Evolutionary conservation across 35 echinoderm and acorn worm genomes (phyloP), one percentile per base, ranked within the genome.

Genomic region (Lytechinus pictus): DNA sequence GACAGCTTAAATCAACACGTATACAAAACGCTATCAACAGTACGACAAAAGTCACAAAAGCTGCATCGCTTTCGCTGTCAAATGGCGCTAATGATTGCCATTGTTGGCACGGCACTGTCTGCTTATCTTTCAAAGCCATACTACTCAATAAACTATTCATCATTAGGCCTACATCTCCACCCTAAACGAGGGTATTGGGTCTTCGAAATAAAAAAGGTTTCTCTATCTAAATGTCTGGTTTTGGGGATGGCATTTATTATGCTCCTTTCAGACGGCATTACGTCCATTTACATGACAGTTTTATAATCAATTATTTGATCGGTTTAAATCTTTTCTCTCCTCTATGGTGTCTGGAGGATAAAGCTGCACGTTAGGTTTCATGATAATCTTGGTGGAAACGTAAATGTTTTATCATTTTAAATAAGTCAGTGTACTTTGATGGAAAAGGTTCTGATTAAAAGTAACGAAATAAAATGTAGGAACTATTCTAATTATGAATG

Each of bases 1-100:
- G 66, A 79, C 66, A 79, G 66, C 16, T 24, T 79, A 79, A 79
- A 79, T 24, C 66, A 79, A 79, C 66, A 79, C 19, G 12, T 79
- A 79, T 79, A 79, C 66, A 79, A 79, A 79, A 79, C 66, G 66
- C 66, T 79, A 79, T 79, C 66, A n/a, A 79, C 66, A 79, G 19
- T 79, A n/a, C 66, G 16, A 79, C 19, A 79, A 4, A 79, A 79
- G 66, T 79, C 66, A 79, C 66, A 79, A 79, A 79, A 79, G 66
- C 16, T 24, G 66, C 66, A 24, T 79, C 21, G 66, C 8, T 19
- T 79, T 79, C 21, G 66, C 19, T 79, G 66, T 79, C 66, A 79
- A n/a, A 79, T 79, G 66, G 4, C 66, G 66, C 66, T 79, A 79
- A 79, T 79, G 66, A 79, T 79, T 79, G 16, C 66, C 19, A 79